Evolutionary conservation across 1,140 invertebrate species (phyloP).

Genomic region (Papilio machaon): DNA sequence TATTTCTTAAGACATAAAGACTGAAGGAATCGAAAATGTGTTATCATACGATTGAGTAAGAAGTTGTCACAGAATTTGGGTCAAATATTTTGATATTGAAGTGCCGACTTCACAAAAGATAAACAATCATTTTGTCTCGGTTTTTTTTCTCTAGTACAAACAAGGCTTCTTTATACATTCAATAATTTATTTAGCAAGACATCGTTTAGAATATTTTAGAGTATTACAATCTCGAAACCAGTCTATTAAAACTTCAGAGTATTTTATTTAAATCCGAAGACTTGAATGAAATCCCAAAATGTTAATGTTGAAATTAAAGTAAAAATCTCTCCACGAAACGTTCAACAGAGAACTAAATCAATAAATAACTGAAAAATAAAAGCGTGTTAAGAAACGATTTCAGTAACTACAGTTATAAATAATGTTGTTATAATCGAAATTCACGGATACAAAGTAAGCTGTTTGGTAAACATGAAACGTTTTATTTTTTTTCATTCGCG

Average conservation of each 20-base stretch:
- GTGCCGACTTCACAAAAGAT: constrained; percentile 47
- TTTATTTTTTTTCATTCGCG: constrained; percentile 62
- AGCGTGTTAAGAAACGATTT: background rate
- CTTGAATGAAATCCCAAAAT: background rate
- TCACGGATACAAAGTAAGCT: constrained; percentile 58
- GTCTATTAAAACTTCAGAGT: too few species aligned
- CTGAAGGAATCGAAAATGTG: constrained; percentile 42
- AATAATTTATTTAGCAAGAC: background rate
- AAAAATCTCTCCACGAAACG: background rate
- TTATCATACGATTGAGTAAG: constrained; percentile 67
- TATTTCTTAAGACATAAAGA: constrained; percentile 45
- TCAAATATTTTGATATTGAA: constrained; percentile 66
- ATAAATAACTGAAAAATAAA: background rate
- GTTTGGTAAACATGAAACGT: constrained; percentile 64
- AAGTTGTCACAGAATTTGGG: constrained; percentile 64
- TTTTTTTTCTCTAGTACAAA: background rate
- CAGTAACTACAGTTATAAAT: constrained; percentile 29
- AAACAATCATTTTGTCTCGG: constrained; percentile 43
- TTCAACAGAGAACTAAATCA: background rate
- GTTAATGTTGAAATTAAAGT: background rate
- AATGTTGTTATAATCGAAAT: constrained; percentile 49
- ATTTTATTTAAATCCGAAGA: background rate
- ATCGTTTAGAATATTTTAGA: background rate
- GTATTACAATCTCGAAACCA: too few species aligned
- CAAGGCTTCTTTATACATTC: background rate